Base-by-base conservation (phyloP, 2,113 vertebrate genomes). In the Onychostoma macrolepis region DNA sequence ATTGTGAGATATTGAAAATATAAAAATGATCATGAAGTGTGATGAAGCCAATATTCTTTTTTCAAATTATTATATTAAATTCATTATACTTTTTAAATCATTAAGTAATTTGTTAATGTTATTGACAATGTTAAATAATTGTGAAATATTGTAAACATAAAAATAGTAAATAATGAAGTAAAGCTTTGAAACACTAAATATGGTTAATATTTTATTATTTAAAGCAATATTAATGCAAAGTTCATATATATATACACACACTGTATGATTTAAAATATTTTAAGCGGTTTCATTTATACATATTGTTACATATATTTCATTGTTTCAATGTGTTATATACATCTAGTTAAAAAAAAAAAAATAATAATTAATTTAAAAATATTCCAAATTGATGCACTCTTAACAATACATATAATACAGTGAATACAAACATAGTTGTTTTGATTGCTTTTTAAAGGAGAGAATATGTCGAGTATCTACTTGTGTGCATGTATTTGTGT, bases 391-490 rank as follows among this genome's bases (percentile, higher is more conserved):
- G 10, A 58, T n/a, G 28, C 53, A 24, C 30, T 58, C 17, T 30
- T 28, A 50, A 71, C 43, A 30, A 80, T 41, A 78, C 28, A 71
- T 45, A 76, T 61, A 80, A 72, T n/a, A 33, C 72, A 78, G 33
- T 48, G 36, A 67, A 76, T 81, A 43, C 33, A 81, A 63, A 63
- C 9, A 50, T 56, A 28, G 17, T 28, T 38, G 61, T 77, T 48
- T 26, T n/a, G 43, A 77, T 50, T 77, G 43, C 38, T 80, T 36
- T 84, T 80, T 83, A 72, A 71, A 53, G 53, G 77, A 19, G 71
- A 28, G 12, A 48, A 43, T 65, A 33, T 63, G 24, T 87, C 6
- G 48, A 21, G 45, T 24, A 12, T 15, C 30, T 53, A 30, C 41
- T 21, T 81, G 5, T 15, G 19, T n/a, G 15, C 9, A 3, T 41